Conservation (phyloP, 35 echinoderm and acorn worm genomes). For the Diadema setosum region DNA sequence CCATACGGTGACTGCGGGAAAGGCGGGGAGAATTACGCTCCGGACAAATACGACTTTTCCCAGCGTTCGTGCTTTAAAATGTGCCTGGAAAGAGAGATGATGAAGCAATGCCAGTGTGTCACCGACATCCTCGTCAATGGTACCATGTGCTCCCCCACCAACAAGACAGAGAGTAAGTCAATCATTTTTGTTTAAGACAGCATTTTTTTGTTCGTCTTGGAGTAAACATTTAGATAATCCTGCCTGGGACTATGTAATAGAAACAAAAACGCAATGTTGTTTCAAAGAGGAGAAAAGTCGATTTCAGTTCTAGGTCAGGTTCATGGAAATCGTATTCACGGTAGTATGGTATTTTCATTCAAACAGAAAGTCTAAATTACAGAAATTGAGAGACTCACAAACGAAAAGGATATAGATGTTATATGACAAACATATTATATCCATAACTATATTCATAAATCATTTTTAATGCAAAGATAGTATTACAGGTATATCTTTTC, state of each 20-base stretch:
- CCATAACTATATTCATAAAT: too few relatives aligned
- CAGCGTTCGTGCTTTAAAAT: slow-evolving; percentile 18
- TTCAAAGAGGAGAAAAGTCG: neutral
- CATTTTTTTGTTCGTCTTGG: neutral
- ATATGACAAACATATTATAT: too few relatives aligned
- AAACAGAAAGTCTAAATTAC: too few relatives aligned
- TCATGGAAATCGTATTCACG: neutral
- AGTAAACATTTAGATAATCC: neutral
- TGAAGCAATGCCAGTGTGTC: slow-evolving; percentile 34
- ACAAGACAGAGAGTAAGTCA: slow-evolving; percentile 40
- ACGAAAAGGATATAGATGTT: too few relatives aligned
- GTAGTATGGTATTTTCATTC: too few relatives aligned
- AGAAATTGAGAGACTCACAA: too few relatives aligned
- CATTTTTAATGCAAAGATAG: too few relatives aligned
- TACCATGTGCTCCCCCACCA: neutral
- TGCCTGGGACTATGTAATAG: neutral
- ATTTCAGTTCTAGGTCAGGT: neutral
- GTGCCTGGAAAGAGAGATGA: slow-evolving; percentile 36
- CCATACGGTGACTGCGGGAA: neutral
- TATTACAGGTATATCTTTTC: too few relatives aligned
- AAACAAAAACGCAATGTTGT: neutral
- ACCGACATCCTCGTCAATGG: slow-evolving; percentile 37
- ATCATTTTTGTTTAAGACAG: neutral
- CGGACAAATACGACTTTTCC: slow-evolving; percentile 20
- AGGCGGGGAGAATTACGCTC: neutral